phyloP scores from a whole-genome alignment of 1,140 invertebrate species.

The Uloborus diversus region DNA sequence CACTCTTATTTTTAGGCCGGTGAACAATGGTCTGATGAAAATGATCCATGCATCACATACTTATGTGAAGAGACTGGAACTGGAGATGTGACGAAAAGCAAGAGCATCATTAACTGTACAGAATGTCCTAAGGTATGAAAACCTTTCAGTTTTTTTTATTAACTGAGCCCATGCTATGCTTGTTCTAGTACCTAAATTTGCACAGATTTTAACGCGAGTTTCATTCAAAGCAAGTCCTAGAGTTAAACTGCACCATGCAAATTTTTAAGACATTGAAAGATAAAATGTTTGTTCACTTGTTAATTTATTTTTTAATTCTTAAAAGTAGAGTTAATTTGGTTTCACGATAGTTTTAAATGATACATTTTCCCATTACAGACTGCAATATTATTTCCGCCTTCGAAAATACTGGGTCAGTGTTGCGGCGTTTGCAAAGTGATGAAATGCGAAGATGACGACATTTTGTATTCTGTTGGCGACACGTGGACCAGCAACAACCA shows the following conservation, averaged over 20 bases:
- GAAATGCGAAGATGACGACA: slow-evolving; percentile 72
- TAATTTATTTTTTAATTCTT: too few species aligned
- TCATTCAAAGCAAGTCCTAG: neutral
- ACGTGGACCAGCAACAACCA: slow-evolving; percentile 59
- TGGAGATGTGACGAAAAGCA: slow-evolving; percentile 67
- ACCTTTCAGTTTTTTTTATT: neutral
- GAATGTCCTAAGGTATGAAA: slow-evolving; percentile 53
- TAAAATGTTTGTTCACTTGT: too few species aligned
- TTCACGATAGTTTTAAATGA: neutral
- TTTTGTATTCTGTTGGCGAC: slow-evolving; percentile 65
- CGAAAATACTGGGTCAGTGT: slow-evolving; percentile 66
- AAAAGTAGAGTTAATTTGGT: neutral
- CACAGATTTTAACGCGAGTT: too few species aligned
- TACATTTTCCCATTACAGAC: too few species aligned
- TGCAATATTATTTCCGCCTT: slow-evolving; percentile 21
- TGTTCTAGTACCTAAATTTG: too few species aligned
- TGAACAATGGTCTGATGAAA: slow-evolving; percentile 70
- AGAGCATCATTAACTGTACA: slow-evolving; percentile 53
- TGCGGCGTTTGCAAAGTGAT: slow-evolving; percentile 77
- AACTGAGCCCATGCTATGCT: too few species aligned
- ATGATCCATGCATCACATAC: slow-evolving; percentile 70
- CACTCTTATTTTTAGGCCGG: slow-evolving; percentile 66
- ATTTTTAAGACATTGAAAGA: too few species aligned
- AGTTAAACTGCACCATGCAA: too few species aligned
- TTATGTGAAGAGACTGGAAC: slow-evolving; percentile 69